Conservation (phyloP, 2,797 vertebrate species). For the Halcyon smyrnensis region DNA sequence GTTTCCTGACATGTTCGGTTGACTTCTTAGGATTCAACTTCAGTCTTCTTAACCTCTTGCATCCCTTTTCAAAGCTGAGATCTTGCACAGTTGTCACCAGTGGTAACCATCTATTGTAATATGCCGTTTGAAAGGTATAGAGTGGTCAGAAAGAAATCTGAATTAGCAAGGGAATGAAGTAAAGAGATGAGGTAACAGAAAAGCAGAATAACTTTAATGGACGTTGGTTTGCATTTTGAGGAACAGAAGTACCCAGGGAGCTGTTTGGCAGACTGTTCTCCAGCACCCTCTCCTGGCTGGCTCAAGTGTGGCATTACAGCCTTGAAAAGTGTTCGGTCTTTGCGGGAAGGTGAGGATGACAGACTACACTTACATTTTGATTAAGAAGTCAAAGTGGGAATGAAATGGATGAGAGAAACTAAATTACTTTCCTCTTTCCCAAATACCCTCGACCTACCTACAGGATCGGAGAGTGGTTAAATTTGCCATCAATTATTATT, state of each 20-base stretch:
- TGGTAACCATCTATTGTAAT: neutral
- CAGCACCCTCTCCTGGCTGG: constrained; percentile 50
- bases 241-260: neutral
- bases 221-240: neutral
- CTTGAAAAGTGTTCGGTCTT: neutral
- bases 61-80: neutral
- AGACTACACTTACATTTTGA: neutral
- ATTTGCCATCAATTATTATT: neutral
- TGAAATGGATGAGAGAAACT: neutral
- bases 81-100: neutral
- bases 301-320: neutral
- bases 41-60: neutral
- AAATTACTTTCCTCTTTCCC: neutral
- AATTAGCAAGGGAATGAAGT: neutral
- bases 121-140: neutral
- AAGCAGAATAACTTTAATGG: neutral
- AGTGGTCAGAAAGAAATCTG: neutral
- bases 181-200: neutral
- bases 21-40: neutral
- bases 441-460: neutral
- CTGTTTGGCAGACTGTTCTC: neutral
- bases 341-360: no score
- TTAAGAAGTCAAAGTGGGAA: neutral
- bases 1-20: neutral
- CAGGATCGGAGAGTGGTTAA: neutral